Evolutionary conservation across 1,140 invertebrate species (phyloP).

Genomic region (Diachasmimorpha longicaudata): DNA sequence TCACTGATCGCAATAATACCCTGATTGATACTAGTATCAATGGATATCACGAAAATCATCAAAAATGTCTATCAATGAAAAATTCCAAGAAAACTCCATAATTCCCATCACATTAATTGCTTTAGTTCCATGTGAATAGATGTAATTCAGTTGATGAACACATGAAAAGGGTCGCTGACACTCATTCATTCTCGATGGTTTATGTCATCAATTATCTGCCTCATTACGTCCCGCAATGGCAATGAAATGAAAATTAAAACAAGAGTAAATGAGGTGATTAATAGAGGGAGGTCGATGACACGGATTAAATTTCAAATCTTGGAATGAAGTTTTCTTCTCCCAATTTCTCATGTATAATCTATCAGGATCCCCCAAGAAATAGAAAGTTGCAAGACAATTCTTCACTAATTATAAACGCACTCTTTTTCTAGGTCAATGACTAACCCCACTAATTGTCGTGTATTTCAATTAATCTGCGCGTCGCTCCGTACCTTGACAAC

Average conservation of each 20-base stretch:
- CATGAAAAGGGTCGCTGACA: too few relatives aligned
- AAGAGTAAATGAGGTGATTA: background rate
- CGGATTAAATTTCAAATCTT: background rate
- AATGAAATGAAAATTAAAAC: background rate
- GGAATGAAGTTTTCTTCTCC: background rate
- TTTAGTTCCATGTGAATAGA: too few relatives aligned
- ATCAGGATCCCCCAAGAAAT: background rate
- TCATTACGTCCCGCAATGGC: too few relatives aligned
- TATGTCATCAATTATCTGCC: background rate
- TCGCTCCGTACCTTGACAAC: background rate
- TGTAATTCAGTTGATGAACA: too few relatives aligned
- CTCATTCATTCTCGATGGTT: too few relatives aligned
- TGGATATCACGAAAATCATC: too few relatives aligned
- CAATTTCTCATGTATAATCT: background rate
- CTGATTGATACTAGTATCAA: too few relatives aligned
- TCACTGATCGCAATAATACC: too few relatives aligned
- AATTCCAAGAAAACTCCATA: too few relatives aligned
- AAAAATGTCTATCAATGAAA: too few relatives aligned
- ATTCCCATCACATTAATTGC: too few relatives aligned
- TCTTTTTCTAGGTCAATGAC: slow-evolving; percentile 20
- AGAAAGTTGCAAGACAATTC: slow-evolving; percentile 9
- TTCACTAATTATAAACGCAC: background rate
- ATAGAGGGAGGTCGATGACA: too few relatives aligned
- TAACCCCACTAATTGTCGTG: background rate
- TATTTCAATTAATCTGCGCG: slow-evolving; percentile 13